A percentile compares a stretch with the other conserved stretches of the same genome.
Conservation (phyloP, 1,140 invertebrate genomes). For the Melitaea cinxia region DNA sequence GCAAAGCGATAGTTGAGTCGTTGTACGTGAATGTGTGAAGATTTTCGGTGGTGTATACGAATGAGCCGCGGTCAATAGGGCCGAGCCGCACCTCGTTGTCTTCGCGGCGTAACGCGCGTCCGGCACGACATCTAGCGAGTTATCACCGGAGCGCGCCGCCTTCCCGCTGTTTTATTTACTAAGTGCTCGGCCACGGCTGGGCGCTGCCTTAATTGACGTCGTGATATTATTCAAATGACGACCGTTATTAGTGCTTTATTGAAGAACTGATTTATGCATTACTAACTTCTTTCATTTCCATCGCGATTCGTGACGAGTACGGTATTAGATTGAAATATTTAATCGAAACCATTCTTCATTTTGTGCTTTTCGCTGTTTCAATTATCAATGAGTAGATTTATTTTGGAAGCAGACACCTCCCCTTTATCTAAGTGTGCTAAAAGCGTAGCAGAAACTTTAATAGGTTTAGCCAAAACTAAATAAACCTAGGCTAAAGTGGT, state of each 20-base stretch:
- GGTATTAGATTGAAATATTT: not conserved
- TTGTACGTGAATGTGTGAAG: conserved; percentile 23
- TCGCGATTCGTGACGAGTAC: not conserved
- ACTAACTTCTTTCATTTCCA: conserved; percentile 3
- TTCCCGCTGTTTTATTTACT: conserved; percentile 67
- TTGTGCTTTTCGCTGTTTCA: not conserved
- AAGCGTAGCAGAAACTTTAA: not conserved
- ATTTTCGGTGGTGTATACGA: conserved; percentile 61
- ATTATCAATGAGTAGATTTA: not conserved
- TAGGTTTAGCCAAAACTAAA: no score
- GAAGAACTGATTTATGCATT: conserved; percentile 33
- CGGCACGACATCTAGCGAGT: conserved; percentile 72
- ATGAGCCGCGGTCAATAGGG: conserved; percentile 73
- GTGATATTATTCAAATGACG: conserved; percentile 62
- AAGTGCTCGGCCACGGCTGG: conserved; percentile 57
- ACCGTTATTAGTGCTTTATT: conserved; percentile 47
- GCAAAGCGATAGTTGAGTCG: not conserved
- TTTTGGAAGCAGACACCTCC: not conserved
- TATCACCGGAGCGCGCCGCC: conserved; percentile 41
- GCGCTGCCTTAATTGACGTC: conserved; percentile 64
- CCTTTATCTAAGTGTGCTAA: not conserved
- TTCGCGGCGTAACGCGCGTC: conserved; percentile 61
- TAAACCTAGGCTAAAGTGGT: no score
- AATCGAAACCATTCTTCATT: not conserved
- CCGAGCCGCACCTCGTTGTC: conserved; percentile 70